Base-by-base conservation (phyloP, 2,888 invertebrate species). In the Panzeria rudis region DNA sequence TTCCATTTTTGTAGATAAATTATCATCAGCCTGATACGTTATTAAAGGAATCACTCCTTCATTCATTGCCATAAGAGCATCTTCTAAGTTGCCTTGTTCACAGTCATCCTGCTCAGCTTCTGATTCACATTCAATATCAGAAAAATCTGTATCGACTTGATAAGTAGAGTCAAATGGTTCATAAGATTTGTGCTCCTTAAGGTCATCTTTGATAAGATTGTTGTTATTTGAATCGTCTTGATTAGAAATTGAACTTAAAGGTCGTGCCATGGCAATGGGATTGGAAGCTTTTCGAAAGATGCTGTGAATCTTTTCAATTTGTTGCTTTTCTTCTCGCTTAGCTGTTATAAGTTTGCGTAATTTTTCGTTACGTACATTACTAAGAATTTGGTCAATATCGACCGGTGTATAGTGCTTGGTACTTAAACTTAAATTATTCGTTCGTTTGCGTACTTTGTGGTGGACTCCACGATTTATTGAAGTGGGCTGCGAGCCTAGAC, bases 261-360 rank as follows among this genome's bases (percentile, higher is more conserved):
- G 92, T 7, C 90, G 89, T 0, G 92, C 92, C 91, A 91, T 91
- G 87, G 90, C 89, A 17, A 92, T 92, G 3, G 92, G 91, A 90
- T 92, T 90, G 41, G 87, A 84, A 13, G 89, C 90, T 5, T 73
- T 82, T 4, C 90, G 91, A n/a, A 92, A 84, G 23, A 92, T 90
- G 29, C 87, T 83, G 54, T 92, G 90, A 1, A 92, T 87, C 68
- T 90, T 86, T 64, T 92, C 90, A 56, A 90, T 89, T 80, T 92
- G 90, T 35, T 89, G 89, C 0, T 89, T 89, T 59, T 91, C 89
- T 59, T 89, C 87, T 0, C 91, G 89, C 61, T 91, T 90, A 0
- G 86, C 87, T 3, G 88, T 89, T 3, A 92, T 91, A 9, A 92
- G 72, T 17, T 88, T 88, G 0, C 90, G 90, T 1, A 92, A 86